Evolutionary conservation across 2,113 vertebrate genomes (phyloP).

Genomic region (Pseudolaguvia tuberculata): DNA sequence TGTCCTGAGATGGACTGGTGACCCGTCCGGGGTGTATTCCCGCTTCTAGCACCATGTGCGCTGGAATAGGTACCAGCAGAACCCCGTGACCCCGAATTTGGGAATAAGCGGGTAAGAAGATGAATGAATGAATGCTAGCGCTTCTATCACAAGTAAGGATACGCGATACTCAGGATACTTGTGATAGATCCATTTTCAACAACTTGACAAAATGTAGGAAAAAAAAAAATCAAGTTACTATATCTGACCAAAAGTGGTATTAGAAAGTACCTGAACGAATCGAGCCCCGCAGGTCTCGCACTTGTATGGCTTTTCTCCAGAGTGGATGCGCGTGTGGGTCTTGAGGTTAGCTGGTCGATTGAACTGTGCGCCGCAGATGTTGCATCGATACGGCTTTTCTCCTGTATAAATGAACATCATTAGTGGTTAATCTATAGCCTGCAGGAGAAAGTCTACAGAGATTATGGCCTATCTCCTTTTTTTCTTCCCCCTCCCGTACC

Average conservation of each 20-base stretch:
- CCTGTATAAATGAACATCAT: conserved; percentile 62
- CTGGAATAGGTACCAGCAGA: too few species aligned
- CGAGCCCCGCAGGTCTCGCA: conserved; percentile 92
- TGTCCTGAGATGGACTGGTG: too few species aligned
- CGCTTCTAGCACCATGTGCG: too few species aligned
- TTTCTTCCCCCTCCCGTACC: conserved; percentile 61
- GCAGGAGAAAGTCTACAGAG: background rate
- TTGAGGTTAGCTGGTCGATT: conserved; percentile 98
- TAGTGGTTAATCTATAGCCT: background rate
- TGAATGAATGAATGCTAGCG: too few species aligned
- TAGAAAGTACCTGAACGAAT: conserved; percentile 77
- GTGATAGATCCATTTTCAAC: too few species aligned
- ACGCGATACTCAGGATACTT: too few species aligned
- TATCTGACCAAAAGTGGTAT: background rate
- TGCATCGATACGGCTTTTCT: conserved; percentile 97
- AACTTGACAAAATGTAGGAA: too few species aligned
- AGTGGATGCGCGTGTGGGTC: conserved; percentile 98
- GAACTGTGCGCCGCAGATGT: conserved; percentile 97
- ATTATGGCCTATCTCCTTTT: background rate
- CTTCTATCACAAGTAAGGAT: background rate
- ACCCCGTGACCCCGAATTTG: too few species aligned
- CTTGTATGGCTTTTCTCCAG: conserved; percentile 98
- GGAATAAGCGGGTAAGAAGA: too few species aligned
- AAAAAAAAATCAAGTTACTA: too few species aligned
- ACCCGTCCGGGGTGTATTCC: too few species aligned